Conservation (phyloP, 1,140 invertebrate genomes). For the Drosophila setifemur region DNA sequence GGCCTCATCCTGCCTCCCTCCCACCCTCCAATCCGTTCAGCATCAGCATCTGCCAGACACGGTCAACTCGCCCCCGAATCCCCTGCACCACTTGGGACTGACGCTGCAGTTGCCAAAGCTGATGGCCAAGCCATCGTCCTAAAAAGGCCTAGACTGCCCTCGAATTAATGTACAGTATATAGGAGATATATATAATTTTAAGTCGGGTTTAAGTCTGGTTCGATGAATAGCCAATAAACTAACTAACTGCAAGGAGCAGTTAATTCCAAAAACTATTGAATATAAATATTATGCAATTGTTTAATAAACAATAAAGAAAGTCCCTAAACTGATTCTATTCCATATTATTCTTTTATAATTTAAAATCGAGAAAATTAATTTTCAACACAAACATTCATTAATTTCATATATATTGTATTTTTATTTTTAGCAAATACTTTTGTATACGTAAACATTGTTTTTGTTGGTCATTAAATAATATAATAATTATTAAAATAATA, state of each 20-base stretch:
- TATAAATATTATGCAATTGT: background rate
- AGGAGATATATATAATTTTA: background rate
- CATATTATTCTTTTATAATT: too few relatives aligned
- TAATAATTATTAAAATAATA: conserved; percentile 64
- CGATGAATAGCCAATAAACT: background rate
- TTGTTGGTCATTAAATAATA: conserved; percentile 67
- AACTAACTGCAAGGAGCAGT: background rate
- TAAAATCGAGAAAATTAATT: too few relatives aligned
- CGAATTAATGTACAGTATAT: conserved; percentile 6
- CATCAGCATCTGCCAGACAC: background rate
- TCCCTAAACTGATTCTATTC: too few relatives aligned
- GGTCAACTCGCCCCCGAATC: background rate
- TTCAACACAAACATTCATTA: too few relatives aligned
- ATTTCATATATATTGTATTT: conserved; percentile 45
- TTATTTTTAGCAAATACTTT: conserved; percentile 72
- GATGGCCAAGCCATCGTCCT: conserved; percentile 8
- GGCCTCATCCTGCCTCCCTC: background rate
- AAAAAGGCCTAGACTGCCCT: background rate
- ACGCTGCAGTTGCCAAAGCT: conserved; percentile 45
- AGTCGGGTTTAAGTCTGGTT: too few relatives aligned
- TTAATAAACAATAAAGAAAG: background rate
- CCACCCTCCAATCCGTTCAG: background rate
- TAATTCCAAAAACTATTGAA: background rate
- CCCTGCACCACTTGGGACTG: conserved; percentile 19
- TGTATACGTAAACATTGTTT: conserved; percentile 72